Evolutionary conservation across 2,888 invertebrate species (phyloP).

Genomic region (Trachelus iudaicus): DNA sequence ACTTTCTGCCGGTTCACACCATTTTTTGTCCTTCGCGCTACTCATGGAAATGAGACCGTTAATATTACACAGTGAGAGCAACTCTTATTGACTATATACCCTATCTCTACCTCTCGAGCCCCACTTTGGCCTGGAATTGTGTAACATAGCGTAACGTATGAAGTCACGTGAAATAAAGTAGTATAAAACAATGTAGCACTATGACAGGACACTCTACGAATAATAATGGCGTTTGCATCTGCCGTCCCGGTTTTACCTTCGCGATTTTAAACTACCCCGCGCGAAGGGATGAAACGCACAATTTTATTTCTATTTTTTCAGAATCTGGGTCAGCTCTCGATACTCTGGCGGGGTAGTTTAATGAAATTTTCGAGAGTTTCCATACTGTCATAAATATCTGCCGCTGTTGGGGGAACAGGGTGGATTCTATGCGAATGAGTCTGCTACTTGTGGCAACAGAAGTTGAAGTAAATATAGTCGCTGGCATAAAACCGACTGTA

Average conservation of each 20-base stretch:
- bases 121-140: neutral
- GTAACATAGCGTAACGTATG: neutral
- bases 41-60: neutral
- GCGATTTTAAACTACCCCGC: neutral
- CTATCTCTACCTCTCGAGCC: neutral
- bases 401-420: neutral
- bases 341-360: conserved; percentile 36
- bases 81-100: neutral
- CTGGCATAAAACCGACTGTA: neutral
- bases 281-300: neutral
- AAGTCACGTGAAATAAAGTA: neutral
- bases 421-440: neutral
- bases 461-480: neutral
- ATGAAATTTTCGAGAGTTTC: conserved; percentile 50
- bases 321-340: conserved; percentile 4
- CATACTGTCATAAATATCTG: conserved; percentile 39
- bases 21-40: neutral
- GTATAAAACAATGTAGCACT: neutral
- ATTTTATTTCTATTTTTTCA: conserved; percentile 2
- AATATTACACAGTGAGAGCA: neutral
- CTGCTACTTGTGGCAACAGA: neutral
- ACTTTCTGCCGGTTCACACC: neutral
- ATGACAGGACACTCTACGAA: neutral
- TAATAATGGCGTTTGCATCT: neutral
- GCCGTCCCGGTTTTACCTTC: neutral